Conservation (phyloP, 2,113 vertebrate genomes). For the Phyllostomus hastatus region DNA sequence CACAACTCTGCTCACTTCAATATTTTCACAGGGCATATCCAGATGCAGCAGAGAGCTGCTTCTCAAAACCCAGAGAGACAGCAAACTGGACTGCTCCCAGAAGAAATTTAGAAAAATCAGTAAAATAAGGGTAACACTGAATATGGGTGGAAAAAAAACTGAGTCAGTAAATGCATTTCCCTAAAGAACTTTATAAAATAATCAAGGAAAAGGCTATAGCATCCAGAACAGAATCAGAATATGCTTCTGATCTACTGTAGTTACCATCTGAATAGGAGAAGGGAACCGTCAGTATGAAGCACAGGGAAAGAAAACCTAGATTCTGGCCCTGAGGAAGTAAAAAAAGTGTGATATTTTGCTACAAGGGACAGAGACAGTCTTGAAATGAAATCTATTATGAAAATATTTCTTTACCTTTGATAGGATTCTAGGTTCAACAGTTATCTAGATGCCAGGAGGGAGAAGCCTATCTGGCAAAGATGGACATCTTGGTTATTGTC, state of each 20-base stretch:
- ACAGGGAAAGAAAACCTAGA: neutral
- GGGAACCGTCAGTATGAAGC: neutral
- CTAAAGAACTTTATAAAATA: neutral
- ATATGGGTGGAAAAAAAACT: neutral
- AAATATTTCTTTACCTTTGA: neutral
- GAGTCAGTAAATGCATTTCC: neutral
- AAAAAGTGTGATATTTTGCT: neutral
- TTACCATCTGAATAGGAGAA: neutral
- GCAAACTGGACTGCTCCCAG: neutral
- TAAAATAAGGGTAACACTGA: neutral
- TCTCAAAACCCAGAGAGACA: neutral
- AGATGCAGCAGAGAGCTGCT: neutral
- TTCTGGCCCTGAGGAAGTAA: neutral
- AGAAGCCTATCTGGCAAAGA: neutral
- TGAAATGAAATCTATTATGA: neutral
- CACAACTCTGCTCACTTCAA: neutral
- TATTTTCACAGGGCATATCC: neutral
- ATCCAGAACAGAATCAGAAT: neutral
- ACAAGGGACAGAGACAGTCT: neutral
- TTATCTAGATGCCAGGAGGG: neutral
- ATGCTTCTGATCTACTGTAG: neutral
- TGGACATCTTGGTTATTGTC: neutral
- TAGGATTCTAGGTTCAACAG: neutral
- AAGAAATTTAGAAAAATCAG: neutral
- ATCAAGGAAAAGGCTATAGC: neutral